Percentiles rank a stretch among this genome's conserved stretches.
Evolutionary conservation across 2,113 vertebrate species (phyloP).

Genomic region (Willisornis vidua): DNA sequence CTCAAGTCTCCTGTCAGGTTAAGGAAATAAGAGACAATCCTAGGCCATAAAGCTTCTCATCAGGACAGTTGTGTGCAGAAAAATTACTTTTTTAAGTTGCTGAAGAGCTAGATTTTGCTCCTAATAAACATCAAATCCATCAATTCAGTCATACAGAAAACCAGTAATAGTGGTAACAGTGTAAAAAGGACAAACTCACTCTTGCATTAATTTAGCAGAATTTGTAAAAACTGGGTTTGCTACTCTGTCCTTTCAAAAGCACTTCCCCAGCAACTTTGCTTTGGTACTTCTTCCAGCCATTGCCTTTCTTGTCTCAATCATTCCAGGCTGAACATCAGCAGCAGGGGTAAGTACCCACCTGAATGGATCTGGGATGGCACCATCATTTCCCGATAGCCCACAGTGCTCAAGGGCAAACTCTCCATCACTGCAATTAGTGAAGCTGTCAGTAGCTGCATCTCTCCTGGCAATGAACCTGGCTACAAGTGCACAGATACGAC

Average conservation of each 20-base stretch:
- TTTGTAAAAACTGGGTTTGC: not conserved
- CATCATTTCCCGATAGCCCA: not conserved
- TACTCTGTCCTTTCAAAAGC: not conserved
- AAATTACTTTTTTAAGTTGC: not conserved
- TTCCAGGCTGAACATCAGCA: not conserved
- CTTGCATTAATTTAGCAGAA: not conserved
- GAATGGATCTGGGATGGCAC: not conserved
- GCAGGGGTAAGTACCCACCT: not conserved
- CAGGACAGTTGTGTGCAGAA: not conserved
- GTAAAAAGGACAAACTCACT: not conserved
- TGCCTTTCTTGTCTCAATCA: not conserved
- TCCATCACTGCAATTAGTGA: not conserved
- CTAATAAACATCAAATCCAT: not conserved
- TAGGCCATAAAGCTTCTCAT: not conserved
- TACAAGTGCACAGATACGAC: not conserved
- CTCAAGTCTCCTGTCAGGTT: not conserved
- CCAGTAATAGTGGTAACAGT: not conserved
- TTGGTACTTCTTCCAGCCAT: not conserved
- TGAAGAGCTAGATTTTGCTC: not conserved
- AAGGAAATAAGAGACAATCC: not conserved
- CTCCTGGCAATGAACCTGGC: not conserved
- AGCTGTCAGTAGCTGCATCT: not conserved
- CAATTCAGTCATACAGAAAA: not conserved
- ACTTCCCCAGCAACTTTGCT: not conserved
- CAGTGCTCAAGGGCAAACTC: not conserved